phyloP scores from a whole-genome alignment of 2,113 vertebrate genomes.

The Dasypus novemcinctus region DNA sequence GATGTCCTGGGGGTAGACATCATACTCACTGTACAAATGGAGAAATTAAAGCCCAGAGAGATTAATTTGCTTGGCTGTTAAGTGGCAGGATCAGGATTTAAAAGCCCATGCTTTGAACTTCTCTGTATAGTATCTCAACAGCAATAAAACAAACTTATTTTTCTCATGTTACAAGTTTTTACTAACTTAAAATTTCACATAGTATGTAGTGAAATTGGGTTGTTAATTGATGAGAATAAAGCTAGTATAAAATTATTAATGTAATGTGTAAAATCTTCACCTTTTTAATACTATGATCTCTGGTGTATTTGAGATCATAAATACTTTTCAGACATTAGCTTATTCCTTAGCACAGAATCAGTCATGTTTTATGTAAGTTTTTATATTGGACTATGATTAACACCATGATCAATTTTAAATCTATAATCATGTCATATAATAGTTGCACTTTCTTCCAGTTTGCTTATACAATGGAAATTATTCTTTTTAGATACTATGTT shows the following conservation, averaged over 20 bases:
- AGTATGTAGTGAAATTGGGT: background rate
- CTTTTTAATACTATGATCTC: conserved; percentile 6
- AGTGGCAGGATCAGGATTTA: background rate
- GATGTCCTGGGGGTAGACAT: background rate
- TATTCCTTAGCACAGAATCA: background rate
- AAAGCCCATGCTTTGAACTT: background rate
- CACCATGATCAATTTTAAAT: conserved; percentile 44
- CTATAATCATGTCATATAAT: background rate
- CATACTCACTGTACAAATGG: conserved; percentile 22
- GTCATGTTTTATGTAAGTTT: background rate
- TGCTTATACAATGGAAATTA: conserved; percentile 24
- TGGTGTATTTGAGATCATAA: background rate
- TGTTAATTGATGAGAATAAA: conserved; percentile 17
- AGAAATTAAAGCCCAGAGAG: conserved; percentile 28
- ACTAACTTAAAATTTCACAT: background rate
- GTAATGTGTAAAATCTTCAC: background rate
- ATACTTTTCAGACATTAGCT: background rate
- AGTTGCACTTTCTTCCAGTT: conserved; percentile 20
- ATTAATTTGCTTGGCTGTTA: background rate
- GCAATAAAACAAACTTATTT: background rate
- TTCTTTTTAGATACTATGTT: background rate
- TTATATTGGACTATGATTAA: background rate
- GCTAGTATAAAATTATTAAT: background rate
- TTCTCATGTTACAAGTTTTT: background rate
- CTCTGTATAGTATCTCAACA: background rate